Base-by-base conservation (phyloP, 30 jellyfish, hydroid and myxozoan species). In the Morbakka virulenta region DNA sequence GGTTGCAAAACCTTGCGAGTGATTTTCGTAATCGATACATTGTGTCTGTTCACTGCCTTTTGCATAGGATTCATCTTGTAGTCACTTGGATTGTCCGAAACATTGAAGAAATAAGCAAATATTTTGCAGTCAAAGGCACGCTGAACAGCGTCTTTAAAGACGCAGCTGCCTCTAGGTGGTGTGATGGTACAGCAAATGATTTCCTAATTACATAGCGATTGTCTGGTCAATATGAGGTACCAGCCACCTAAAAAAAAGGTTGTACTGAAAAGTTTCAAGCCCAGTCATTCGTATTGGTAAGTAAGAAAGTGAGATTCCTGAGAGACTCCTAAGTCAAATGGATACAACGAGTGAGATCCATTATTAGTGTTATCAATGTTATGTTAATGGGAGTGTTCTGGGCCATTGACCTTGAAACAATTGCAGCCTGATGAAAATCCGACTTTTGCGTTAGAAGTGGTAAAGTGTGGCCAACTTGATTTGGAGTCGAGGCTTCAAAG, bases 341-440 rank as follows among this genome's bases (percentile, higher is more conserved):
- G 29, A 21, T 25, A 31, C 2, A 21, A 63, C 1, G 75, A 63
- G 30, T 36, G 30, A 2, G 29, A 63, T 25, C 34, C 25, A 4
- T 21, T 28, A 2, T 63, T 2, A 63, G 29, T n/a, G n/a, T n/a
- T n/a, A n/a, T n/a, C n/a, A n/a, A n/a, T n/a, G 23, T 25, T 23
- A 2, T 63, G 75, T 50, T 63, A 26, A 63, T 63, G 75, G 62
- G 30, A 27, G 29, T 63, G 23, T n/a, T 63, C 2, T 24, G 25
- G 2, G 50, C 75, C 26, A 63, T 63, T 2, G 29, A 63, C 47
- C 26, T 63, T 63, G 64, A 63, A 63, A n/a, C 62, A 63, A n/a
- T 21, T 63, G 23, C 75, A 63, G 30, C 30, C 75, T 1, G 29
- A 21, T 28, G 75, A 63, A 21, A 63, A 31, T 21, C 26, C 30